phyloP scores from a whole-genome alignment of 2,888 invertebrate species.

The Plusia festucae region DNA sequence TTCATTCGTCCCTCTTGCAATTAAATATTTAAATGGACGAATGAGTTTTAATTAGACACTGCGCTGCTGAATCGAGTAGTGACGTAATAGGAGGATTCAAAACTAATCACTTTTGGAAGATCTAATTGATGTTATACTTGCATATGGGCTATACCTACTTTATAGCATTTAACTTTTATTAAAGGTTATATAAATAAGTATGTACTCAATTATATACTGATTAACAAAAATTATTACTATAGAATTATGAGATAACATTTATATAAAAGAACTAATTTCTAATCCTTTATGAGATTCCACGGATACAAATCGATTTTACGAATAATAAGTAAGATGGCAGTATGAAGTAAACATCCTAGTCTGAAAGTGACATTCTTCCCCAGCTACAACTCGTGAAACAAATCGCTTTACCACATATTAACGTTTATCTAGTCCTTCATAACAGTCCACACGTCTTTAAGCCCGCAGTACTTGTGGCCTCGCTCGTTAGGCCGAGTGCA shows the following conservation, averaged over 20 bases:
- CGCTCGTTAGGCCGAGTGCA: slow-evolving; percentile 70
- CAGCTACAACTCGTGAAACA: neutral
- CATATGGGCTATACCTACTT: neutral
- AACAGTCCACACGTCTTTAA: slow-evolving; percentile 14
- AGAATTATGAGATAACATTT: no score
- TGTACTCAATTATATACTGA: no score
- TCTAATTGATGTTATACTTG: neutral
- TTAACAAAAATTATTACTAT: no score
- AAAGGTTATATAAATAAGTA: no score
- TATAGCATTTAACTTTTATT: no score
- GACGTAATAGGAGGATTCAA: neutral
- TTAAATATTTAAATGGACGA: slow-evolving; percentile 79
- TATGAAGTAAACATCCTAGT: no score
- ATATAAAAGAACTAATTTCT: no score
- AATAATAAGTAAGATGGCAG: no score
- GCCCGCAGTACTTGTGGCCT: slow-evolving; percentile 42
- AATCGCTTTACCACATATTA: neutral
- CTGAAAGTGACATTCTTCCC: neutral
- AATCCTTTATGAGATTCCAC: no score
- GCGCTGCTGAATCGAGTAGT: slow-evolving; percentile 7
- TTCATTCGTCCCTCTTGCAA: slow-evolving; percentile 58
- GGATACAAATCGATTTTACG: no score
- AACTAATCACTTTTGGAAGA: neutral
- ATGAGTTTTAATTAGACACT: slow-evolving; percentile 75
- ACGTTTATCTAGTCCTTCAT: neutral